A percentile compares a stretch with the other conserved stretches of the same genome.
Evolutionary conservation across 1,140 invertebrate genomes (phyloP).

Genomic region (Bicyclus anynana): DNA sequence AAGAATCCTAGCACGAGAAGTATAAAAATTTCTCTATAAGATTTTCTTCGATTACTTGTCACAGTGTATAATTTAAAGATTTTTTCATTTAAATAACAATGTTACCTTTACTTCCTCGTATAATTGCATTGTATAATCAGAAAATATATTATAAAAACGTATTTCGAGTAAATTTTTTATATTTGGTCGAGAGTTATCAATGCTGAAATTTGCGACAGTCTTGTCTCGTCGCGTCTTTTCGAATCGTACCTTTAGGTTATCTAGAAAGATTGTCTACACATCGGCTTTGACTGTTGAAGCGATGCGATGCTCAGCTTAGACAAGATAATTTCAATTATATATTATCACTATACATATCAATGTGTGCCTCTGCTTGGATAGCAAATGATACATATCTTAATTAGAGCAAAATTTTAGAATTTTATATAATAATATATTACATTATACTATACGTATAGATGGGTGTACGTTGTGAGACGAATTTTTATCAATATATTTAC

Average conservation of each 20-base stretch:
- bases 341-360: conserved; percentile 71
- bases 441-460: conserved; percentile 38
- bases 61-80: too few relatives aligned
- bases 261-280: conserved; percentile 39
- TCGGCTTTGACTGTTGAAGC: conserved; percentile 65
- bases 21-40: too few relatives aligned
- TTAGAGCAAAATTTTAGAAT: conserved; percentile 64
- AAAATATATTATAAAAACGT: too few relatives aligned
- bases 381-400: conserved; percentile 71
- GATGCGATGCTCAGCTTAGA: conserved; percentile 51
- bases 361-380: conserved; percentile 74
- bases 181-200: too few relatives aligned
- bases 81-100: too few relatives aligned
- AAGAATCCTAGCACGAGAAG: too few relatives aligned
- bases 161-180: too few relatives aligned
- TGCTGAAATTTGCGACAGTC: too few relatives aligned
- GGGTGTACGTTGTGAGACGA: conserved; percentile 54
- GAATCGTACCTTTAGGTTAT: conserved; percentile 24
- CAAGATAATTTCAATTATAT: conserved; percentile 35
- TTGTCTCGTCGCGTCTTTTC: not conserved
- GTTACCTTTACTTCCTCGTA: too few relatives aligned
- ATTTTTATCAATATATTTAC: conserved; percentile 68
- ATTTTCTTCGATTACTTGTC: too few relatives aligned
- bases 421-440: conserved; percentile 58
- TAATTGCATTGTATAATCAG: too few relatives aligned